Evolutionary conservation across 2,797 vertebrate genomes (phyloP).

Genomic region (Microctenopoma lineatum): DNA sequence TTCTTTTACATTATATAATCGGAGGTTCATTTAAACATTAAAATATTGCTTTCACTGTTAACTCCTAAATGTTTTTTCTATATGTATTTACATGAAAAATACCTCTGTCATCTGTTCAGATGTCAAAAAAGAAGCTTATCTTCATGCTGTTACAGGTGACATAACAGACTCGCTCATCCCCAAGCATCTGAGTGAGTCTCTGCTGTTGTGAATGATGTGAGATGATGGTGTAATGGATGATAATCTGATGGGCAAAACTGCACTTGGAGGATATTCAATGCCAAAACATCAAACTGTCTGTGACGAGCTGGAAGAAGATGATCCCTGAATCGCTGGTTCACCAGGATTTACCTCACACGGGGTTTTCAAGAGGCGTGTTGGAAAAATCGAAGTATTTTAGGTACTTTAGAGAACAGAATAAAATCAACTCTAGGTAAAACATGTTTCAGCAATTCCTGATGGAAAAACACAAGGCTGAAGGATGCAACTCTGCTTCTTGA

Average conservation of each 20-base stretch:
- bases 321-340: slow-evolving; percentile 38
- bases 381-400: slow-evolving; percentile 21
- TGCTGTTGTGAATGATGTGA: slow-evolving; percentile 35
- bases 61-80: slow-evolving; percentile 59
- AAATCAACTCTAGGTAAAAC: slow-evolving; percentile 15
- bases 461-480: slow-evolving; percentile 12
- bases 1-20: slow-evolving; percentile 65
- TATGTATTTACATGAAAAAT: slow-evolving; percentile 75
- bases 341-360: slow-evolving; percentile 75
- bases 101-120: slow-evolving; percentile 77
- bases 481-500: slow-evolving; percentile 48
- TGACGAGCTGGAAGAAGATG: slow-evolving; percentile 21
- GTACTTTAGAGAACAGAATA: slow-evolving; percentile 7
- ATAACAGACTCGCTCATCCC: slow-evolving; percentile 24
- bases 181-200: slow-evolving; percentile 22
- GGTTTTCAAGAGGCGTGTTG: slow-evolving; percentile 57
- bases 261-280: slow-evolving; percentile 51
- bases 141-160: slow-evolving; percentile 46
- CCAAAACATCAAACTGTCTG: slow-evolving; percentile 63
- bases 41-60: slow-evolving; percentile 71
- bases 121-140: slow-evolving; percentile 60
- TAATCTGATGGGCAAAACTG: slow-evolving; percentile 42
- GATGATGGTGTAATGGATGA: slow-evolving; percentile 31
- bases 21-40: slow-evolving; percentile 62
- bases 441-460: slow-evolving; percentile 15